Evolutionary conservation across 2,113 vertebrate species (phyloP), one percentile per base, ranked within the genome.

Genomic region (Tragelaphus imberbis): DNA sequence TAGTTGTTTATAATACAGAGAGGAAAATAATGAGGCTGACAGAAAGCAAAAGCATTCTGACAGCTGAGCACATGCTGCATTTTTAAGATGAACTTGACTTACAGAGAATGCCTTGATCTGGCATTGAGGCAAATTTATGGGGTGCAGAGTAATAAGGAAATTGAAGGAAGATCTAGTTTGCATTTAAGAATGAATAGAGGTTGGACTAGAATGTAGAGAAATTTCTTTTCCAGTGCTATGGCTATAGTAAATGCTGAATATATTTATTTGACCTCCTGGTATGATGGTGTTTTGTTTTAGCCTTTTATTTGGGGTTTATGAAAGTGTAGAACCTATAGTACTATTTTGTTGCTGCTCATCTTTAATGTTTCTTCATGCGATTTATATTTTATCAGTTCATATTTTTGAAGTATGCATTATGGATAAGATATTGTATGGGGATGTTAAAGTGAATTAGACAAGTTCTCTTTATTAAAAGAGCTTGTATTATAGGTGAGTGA

Each of bases 261-360:
- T 51, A 59, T 84, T 95, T 88, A 63, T 81, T 81, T 81, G 49
- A 21, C 40, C 47, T 92, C 91, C 92, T 55, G 49, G 5, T 58
- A 47, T 51, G 40, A 17, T 55, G 15, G 27, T 58, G 12, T 49
- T 92, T 90, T 85, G 14, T 71, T 81, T 58, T 33, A 81, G 58
- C 86, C 30, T 96, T 92, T 96, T 92, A 28, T 77, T 21, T 84
- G 56, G n/a, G n/a, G n/a, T 84, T 95, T 56, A 55, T 93, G 51
- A 84, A 88, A 40, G 7, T 68, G 65, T 13, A 90, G 82, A 94
- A 85, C 6, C 23, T 59, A 21, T 28, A 15, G 25, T 63, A 58
- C 47, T 91, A 1, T 87, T 84, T 97, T 87, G 23, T 47, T 82
- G 49, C 56, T 36, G 40, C 8, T 92, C 30, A 61, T 89, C 71